Evolutionary conservation across 1,140 invertebrate genomes (phyloP).

Genomic region (Alviniconcha marisindica): DNA sequence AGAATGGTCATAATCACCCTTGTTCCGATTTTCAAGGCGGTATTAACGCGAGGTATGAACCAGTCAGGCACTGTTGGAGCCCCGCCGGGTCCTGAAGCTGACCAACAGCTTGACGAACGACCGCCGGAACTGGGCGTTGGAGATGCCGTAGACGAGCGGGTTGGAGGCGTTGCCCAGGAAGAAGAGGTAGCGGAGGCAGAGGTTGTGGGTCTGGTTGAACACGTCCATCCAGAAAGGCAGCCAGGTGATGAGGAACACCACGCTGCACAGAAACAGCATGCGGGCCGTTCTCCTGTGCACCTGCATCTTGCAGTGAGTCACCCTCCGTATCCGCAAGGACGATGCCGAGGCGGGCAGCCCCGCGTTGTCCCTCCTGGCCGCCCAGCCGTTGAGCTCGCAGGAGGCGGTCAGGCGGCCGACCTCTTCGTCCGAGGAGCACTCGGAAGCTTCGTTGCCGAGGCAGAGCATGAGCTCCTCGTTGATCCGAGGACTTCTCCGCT

Average conservation of each 20-base stretch:
- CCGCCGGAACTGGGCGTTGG: constrained; percentile 58
- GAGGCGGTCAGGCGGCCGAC: neutral
- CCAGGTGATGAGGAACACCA: constrained; percentile 66
- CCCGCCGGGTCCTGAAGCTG: neutral
- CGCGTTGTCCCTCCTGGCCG: neutral
- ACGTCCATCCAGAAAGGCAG: constrained; percentile 69
- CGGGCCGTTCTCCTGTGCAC: constrained; percentile 58
- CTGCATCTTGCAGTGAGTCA: neutral
- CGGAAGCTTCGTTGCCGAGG: neutral
- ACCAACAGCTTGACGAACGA: constrained; percentile 44
- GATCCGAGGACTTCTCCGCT: neutral
- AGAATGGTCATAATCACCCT: neutral
- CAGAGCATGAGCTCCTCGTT: neutral
- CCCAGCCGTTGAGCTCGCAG: neutral
- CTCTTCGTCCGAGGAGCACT: neutral
- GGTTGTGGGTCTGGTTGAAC: constrained; percentile 56
- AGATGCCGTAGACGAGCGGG: constrained; percentile 66
- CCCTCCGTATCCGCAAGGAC: neutral
- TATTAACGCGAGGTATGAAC: neutral
- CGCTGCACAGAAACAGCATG: constrained; percentile 67
- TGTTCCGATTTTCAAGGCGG: no score
- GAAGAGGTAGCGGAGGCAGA: constrained; percentile 62
- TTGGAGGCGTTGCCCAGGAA: constrained; percentile 65
- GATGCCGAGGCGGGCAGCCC: neutral
- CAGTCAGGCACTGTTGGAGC: neutral